Percentiles rank a stretch among this genome's conserved stretches.
These are phyloP conservation scores for Drosophila asahinai DNA, from an alignment of 1,140 invertebrate genomes.

Conservation along the genomic window DNA sequence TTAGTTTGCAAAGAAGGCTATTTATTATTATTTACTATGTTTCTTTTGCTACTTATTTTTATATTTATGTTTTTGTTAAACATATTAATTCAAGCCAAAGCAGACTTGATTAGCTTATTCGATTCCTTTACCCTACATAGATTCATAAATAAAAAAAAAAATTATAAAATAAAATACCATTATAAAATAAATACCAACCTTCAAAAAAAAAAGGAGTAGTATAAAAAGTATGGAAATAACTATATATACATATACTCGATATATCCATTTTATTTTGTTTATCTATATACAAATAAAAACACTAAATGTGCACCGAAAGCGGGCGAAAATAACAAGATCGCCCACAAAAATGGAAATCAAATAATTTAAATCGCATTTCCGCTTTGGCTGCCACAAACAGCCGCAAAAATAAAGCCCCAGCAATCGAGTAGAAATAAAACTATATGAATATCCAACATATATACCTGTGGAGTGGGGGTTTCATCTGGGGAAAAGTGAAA, in stretches of 20 bases:
- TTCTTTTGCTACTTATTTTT: no score
- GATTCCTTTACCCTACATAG: no score
- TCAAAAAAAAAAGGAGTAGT: not conserved
- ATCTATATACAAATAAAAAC: not conserved
- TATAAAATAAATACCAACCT: not conserved
- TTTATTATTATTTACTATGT: no score
- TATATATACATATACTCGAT: no score
- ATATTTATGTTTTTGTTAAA: no score
- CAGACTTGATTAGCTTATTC: no score
- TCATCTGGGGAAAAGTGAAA: slow-evolving; percentile 47
- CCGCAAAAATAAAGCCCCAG: slow-evolving; percentile 57
- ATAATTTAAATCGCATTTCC: slow-evolving; percentile 84
- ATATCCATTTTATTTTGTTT: not conserved
- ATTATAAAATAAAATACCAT: no score
- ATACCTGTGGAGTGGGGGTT: slow-evolving; percentile 12
- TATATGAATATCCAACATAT: slow-evolving; percentile 10
- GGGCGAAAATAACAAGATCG: slow-evolving; percentile 20
- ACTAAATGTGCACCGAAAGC: not conserved
- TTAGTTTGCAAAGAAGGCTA: not conserved
- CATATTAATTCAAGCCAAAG: no score
- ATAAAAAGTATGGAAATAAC: not conserved
- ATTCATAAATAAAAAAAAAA: no score
- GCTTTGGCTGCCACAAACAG: slow-evolving; percentile 71
- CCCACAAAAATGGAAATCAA: slow-evolving; percentile 72
- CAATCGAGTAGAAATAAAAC: slow-evolving; percentile 27